Percentiles rank a stretch among this genome's conserved stretches.
phyloP scores from a whole-genome alignment of 2,888 invertebrate species.

The Pseudococcus longispinus region DNA sequence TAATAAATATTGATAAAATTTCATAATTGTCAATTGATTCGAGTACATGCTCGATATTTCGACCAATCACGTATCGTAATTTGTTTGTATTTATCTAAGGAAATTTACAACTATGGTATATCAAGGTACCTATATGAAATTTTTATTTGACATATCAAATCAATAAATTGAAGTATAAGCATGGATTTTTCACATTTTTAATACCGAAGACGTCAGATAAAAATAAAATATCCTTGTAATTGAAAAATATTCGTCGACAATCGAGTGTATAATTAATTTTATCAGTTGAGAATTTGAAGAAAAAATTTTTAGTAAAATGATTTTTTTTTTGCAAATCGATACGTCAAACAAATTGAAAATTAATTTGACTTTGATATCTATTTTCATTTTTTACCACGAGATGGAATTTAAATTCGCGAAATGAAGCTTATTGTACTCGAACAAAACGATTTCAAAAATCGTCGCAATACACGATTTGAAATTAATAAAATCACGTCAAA shows the following conservation, averaged over 20 bases:
- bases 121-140: neutral
- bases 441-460: no score
- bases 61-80: neutral
- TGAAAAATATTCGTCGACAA: neutral
- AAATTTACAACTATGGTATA: neutral
- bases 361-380: neutral
- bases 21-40: neutral
- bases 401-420: neutral
- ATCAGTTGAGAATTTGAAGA: neutral
- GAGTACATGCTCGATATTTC: neutral
- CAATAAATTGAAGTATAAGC: neutral
- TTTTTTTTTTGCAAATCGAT: neutral
- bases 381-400: neutral
- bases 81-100: neutral
- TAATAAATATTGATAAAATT: conserved; percentile 10
- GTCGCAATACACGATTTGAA: neutral
- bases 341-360: no score
- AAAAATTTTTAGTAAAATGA: neutral
- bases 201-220: neutral
- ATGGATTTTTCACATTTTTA: neutral
- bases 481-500: neutral
- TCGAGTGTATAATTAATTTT: no score
- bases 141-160: neutral
- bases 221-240: neutral
- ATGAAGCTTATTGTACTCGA: neutral